A percentile compares a stretch with the other conserved stretches of the same genome.
Evolutionary conservation across 2,888 invertebrate genomes (phyloP).

Genomic region (Hydrotaea cyrtoneurina): DNA sequence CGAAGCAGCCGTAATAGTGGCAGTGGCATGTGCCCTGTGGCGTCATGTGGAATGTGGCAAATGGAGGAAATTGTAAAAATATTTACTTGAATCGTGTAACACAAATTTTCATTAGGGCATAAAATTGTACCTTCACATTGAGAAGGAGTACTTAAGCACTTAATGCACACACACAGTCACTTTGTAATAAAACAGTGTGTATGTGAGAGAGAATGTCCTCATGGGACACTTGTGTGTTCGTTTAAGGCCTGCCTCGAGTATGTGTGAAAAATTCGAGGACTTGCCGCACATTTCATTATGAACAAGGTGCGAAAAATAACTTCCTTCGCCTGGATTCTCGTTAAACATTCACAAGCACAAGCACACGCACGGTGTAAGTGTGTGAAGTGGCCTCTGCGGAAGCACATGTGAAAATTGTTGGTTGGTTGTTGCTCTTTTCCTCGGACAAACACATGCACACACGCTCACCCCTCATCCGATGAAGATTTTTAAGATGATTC

Average conservation of each 20-base stretch:
- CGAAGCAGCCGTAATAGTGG: background rate
- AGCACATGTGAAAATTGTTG: constrained; percentile 38
- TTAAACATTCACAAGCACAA: no score
- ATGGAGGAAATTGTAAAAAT: constrained; percentile 61
- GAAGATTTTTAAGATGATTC: constrained; percentile 57
- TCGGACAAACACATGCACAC: background rate
- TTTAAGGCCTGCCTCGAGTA: constrained; percentile 32
- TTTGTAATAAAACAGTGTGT: no score
- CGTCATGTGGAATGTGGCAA: constrained; percentile 15
- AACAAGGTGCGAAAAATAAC: constrained; percentile 69
- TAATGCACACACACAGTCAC: constrained; percentile 12
- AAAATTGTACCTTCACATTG: constrained; percentile 52
- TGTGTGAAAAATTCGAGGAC: constrained; percentile 38
- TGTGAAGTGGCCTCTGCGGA: constrained; percentile 10
- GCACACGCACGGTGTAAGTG: constrained; percentile 14
- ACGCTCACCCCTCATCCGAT: constrained; percentile 35
- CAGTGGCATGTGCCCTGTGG: background rate
- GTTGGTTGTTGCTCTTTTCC: constrained; percentile 19
- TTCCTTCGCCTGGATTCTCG: constrained; percentile 61
- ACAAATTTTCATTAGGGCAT: constrained; percentile 67
- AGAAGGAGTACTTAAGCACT: constrained; percentile 45
- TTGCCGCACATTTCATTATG: constrained; percentile 56
- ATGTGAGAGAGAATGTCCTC: background rate
- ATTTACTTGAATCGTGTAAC: constrained; percentile 61
- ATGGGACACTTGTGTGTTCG: background rate